A percentile compares a stretch with the other conserved stretches of the same genome.
These are phyloP conservation scores for Hippocampus zosterae DNA, from an alignment of 2,113 vertebrate species.

Conservation along the genomic window DNA sequence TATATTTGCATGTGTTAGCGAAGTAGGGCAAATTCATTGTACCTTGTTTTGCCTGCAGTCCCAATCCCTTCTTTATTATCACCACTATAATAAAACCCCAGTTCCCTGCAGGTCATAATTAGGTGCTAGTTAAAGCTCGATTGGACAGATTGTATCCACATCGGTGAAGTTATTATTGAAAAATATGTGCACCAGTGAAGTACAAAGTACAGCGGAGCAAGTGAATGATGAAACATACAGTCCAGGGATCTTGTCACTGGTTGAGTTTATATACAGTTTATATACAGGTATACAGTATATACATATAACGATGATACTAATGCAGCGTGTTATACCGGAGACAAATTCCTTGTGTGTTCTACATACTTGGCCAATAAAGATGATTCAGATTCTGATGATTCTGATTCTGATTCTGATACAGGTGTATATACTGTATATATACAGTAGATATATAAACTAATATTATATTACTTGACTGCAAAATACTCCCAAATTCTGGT, in stretches of 20 bases:
- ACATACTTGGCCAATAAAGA: too few species aligned
- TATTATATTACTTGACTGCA: not conserved
- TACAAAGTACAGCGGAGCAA: not conserved
- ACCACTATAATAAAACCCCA: constrained; percentile 40
- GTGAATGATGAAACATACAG: constrained; percentile 1
- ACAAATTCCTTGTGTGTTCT: too few species aligned
- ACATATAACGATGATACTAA: too few species aligned
- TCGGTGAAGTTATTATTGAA: constrained; percentile 25
- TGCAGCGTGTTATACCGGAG: too few species aligned
- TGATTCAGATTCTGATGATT: too few species aligned
- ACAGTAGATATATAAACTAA: too few species aligned
- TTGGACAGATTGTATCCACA: constrained; percentile 26
- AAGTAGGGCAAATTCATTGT: constrained; percentile 25
- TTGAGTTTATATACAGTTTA: too few species aligned
- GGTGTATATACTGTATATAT: too few species aligned
- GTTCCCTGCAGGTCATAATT: constrained; percentile 22
- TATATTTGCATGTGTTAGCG: constrained; percentile 35
- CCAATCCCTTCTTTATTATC: constrained; percentile 44
- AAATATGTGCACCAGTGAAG: constrained; percentile 11
- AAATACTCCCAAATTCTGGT: not conserved
- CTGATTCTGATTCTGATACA: too few species aligned
- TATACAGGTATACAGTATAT: too few species aligned
- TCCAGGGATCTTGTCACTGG: constrained; percentile 3
- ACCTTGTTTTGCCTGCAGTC: constrained; percentile 22
- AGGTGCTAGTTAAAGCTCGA: constrained; percentile 41